A percentile compares a stretch with the other conserved stretches of the same genome.
These are phyloP conservation scores for Lemur catta DNA, from an alignment of 2,797 vertebrate genomes.

Conservation along the genomic window DNA sequence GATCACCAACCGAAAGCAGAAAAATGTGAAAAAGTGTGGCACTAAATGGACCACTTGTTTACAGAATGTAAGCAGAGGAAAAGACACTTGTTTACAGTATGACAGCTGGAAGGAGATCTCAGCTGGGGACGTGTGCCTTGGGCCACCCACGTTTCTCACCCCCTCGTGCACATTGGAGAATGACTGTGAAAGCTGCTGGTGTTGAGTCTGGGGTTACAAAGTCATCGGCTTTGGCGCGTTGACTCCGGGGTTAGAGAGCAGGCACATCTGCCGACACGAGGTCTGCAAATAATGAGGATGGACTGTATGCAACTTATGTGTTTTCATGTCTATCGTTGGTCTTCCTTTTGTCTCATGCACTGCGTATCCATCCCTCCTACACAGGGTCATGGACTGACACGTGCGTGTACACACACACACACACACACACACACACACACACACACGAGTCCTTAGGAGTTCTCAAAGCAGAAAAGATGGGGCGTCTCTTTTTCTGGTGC, in stretches of 20 bases:
- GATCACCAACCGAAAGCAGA: background rate
- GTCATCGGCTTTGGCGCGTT: background rate
- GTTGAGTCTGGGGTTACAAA: background rate
- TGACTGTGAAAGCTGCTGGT: background rate
- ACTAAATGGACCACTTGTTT: rapidly evolving
- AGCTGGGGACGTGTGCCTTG: rapidly evolving
- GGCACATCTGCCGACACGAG: background rate
- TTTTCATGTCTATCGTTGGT: rapidly evolving
- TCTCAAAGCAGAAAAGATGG: background rate
- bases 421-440: background rate
- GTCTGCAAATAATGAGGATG: background rate
- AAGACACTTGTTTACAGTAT: background rate
- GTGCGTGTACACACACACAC: background rate
- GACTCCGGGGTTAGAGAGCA: background rate
- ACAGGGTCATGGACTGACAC: background rate
- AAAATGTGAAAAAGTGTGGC: background rate
- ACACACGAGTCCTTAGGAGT: background rate
- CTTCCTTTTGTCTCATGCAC: background rate
- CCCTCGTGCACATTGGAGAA: rapidly evolving
- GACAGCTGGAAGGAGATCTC: background rate
- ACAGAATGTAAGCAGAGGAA: background rate
- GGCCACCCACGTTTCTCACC: background rate
- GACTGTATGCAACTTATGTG: rapidly evolving
- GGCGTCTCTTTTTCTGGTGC: background rate
- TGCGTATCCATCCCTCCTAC: background rate